Evolutionary conservation across 30 jellyfish, hydroid and myxozoan genomes (phyloP).

Genomic region (Hydractinia echinata): DNA sequence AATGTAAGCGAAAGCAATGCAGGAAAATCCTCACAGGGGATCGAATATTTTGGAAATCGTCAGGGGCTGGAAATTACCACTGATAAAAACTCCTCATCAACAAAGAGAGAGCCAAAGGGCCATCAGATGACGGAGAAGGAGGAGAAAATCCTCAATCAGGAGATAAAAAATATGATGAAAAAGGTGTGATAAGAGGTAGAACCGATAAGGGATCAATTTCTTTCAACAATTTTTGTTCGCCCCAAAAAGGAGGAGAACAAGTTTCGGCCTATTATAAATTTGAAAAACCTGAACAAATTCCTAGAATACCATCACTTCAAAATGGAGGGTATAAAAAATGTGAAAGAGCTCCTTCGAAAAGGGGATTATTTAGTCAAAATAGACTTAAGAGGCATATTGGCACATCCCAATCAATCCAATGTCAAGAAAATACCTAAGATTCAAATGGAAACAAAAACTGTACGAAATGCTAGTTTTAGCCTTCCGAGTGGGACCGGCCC

Average conservation of each 20-base stretch:
- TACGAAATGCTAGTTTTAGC: neutral
- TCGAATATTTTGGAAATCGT: no score
- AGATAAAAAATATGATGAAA: neutral
- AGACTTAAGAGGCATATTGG: conserved; percentile 12
- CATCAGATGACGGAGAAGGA: neutral
- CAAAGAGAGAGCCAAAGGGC: neutral
- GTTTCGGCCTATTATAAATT: conserved; percentile 12
- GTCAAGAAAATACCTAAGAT: no score
- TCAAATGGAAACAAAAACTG: neutral
- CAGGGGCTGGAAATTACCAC: neutral
- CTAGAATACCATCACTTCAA: neutral
- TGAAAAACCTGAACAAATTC: neutral
- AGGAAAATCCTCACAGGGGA: neutral
- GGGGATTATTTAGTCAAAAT: conserved; percentile 1
- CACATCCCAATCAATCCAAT: conserved; percentile 16
- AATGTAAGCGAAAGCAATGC: no score
- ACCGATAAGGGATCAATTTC: neutral
- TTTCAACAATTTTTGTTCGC: conserved; percentile 4
- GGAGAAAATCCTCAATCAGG: neutral
- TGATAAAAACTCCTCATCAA: neutral
- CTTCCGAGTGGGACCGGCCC: conserved; percentile 21
- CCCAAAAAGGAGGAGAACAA: conserved; percentile 16
- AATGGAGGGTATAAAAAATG: neutral
- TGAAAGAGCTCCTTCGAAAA: neutral
- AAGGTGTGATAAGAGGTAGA: conserved; percentile 1